Conservation (phyloP, 2,113 vertebrate genomes). For the Misgurnus mizolepis region DNA sequence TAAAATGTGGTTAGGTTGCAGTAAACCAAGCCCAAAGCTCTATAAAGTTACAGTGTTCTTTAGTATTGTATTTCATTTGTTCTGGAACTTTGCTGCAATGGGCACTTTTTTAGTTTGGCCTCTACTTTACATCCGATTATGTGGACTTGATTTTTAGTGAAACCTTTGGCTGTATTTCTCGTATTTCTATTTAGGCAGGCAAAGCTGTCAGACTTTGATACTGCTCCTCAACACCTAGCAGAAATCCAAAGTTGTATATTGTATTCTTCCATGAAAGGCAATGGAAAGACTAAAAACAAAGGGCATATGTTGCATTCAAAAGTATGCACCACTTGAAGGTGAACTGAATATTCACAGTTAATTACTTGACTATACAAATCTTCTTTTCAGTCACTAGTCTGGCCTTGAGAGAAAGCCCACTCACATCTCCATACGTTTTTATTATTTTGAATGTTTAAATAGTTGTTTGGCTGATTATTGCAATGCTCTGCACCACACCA, state of each 20-base stretch:
- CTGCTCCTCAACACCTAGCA: conserved; percentile 8
- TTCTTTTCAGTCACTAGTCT: conserved; percentile 32
- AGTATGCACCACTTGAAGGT: conserved; percentile 12
- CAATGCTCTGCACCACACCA: neutral
- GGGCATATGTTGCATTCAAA: conserved; percentile 5
- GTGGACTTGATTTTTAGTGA: neutral
- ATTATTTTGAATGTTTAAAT: neutral
- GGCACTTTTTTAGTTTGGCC: conserved; percentile 44
- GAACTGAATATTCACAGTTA: conserved; percentile 41
- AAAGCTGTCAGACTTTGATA: neutral
- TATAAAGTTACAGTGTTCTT: conserved; percentile 50
- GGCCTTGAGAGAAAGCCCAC: conserved; percentile 48
- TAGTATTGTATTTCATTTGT: conserved; percentile 51
- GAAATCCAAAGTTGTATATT: conserved; percentile 14
- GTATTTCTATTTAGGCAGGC: neutral
- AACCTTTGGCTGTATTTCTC: neutral
- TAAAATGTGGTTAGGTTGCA: conserved; percentile 51
- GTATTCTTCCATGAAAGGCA: conserved; percentile 21
- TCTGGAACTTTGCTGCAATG: conserved; percentile 54
- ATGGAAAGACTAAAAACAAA: neutral
- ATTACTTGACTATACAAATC: conserved; percentile 48
- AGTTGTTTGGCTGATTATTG: neutral
- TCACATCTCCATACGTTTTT: neutral
- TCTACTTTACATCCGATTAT: neutral
- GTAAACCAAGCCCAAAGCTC: conserved; percentile 26